Evolutionary conservation across 2,797 vertebrate genomes (phyloP).

Genomic region (Chiroxiphia lanceolata): DNA sequence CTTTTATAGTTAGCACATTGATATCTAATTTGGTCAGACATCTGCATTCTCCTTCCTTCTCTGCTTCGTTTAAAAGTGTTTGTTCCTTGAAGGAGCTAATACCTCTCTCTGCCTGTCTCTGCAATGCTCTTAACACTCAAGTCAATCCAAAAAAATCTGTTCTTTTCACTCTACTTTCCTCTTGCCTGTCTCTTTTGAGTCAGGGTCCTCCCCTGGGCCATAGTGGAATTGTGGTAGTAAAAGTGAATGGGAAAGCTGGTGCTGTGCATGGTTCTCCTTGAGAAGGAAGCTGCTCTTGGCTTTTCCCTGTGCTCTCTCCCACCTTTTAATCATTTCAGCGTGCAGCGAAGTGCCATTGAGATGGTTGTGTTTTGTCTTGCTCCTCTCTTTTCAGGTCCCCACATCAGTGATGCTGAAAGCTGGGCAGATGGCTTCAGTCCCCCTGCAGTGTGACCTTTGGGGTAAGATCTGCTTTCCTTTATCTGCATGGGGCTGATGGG

Average conservation of each 20-base stretch:
- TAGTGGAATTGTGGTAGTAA: neutral
- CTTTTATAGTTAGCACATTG: neutral
- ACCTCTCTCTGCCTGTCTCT: neutral
- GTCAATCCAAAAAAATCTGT: neutral
- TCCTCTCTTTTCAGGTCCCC: slow-evolving; percentile 4
- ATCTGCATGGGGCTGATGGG: neutral
- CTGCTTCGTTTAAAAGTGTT: neutral
- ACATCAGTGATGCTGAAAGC: neutral
- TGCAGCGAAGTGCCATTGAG: neutral
- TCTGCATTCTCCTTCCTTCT: neutral
- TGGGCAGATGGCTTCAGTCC: neutral
- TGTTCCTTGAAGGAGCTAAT: neutral
- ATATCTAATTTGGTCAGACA: neutral
- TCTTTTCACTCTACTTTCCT: neutral
- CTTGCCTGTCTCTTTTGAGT: neutral
- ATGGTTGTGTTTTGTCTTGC: neutral
- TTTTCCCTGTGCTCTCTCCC: neutral
- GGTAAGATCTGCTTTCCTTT: neutral
- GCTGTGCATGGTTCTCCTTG: neutral
- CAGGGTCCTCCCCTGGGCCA: rapidly evolving
- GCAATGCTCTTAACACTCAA: neutral
- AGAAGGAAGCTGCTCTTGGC: neutral
- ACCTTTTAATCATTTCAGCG: neutral
- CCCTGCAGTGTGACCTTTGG: neutral
- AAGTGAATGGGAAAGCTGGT: neutral